Conservation (phyloP, 2,888 invertebrate species). For the Chelonus formosanus region DNA sequence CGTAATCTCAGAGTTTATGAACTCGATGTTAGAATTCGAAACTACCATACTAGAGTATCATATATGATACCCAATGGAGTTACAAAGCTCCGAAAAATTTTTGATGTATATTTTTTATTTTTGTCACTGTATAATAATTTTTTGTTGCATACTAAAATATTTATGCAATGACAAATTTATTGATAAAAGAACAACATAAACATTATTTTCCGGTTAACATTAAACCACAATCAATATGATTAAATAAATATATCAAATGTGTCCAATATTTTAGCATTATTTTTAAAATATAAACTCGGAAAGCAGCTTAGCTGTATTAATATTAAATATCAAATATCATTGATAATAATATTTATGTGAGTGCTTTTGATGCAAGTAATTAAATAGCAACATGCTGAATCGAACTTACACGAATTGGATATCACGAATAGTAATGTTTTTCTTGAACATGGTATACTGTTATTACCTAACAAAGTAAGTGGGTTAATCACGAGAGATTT, state of each 20-base stretch:
- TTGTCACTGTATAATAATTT: not conserved
- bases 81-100: constrained; percentile 4
- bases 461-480: constrained; percentile 53
- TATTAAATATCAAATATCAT: not conserved
- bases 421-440: constrained; percentile 50
- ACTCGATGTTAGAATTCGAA: constrained; percentile 4
- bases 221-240: too few relatives aligned
- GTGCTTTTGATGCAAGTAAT: too few relatives aligned
- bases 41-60: constrained; percentile 1
- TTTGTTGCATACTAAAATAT: not conserved
- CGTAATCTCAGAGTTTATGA: constrained; percentile 9
- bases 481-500: constrained; percentile 51
- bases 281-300: too few relatives aligned
- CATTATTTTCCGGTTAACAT: too few relatives aligned
- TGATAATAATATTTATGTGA: too few relatives aligned
- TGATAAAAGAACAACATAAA: not conserved
- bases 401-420: constrained; percentile 35
- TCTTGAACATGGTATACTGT: constrained; percentile 46
- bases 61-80: constrained; percentile 17
- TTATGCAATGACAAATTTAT: not conserved
- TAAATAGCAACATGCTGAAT: constrained; percentile 20
- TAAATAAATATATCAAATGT: too few relatives aligned
- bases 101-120: constrained; percentile 8
- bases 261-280: too few relatives aligned
- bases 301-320: too few relatives aligned